A percentile compares a stretch with the other conserved stretches of the same genome.
These are phyloP conservation scores for Drosophila ficusphila DNA, from an alignment of 1,140 invertebrate genomes.

Conservation along the genomic window DNA sequence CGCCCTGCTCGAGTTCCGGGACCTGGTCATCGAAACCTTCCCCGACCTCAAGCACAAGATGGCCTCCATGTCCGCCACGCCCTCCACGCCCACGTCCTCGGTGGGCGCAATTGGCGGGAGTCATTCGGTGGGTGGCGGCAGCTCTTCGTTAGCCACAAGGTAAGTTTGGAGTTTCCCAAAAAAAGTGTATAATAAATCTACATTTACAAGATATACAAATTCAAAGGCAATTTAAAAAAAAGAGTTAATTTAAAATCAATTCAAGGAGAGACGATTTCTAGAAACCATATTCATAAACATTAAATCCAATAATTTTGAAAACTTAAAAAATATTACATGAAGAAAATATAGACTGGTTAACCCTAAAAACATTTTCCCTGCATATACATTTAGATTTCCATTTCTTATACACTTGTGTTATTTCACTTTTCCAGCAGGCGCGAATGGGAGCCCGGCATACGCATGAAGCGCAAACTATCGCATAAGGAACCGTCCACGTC, in stretches of 20 bases:
- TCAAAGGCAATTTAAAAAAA: too few species aligned
- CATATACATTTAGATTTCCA: too few species aligned
- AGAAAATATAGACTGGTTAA: too few species aligned
- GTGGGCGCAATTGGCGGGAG: constrained; percentile 83
- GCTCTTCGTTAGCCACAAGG: constrained; percentile 77
- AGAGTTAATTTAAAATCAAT: too few species aligned
- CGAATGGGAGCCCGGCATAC: constrained; percentile 92
- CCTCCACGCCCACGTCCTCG: constrained; percentile 67
- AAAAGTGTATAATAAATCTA: too few species aligned
- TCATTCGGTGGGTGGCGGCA: constrained; percentile 65
- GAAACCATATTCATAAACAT: too few species aligned
- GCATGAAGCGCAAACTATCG: constrained; percentile 89
- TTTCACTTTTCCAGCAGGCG: constrained; percentile 66
- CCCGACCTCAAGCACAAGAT: constrained; percentile 94
- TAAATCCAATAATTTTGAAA: too few species aligned
- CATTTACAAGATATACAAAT: too few species aligned
- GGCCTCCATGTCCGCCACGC: constrained; percentile 85
- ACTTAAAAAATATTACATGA: too few species aligned
- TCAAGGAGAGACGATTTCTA: too few species aligned
- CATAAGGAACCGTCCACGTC: constrained; percentile 84
- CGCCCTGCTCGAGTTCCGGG: constrained; percentile 93
- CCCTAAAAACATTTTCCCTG: too few species aligned
- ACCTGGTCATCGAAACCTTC: constrained; percentile 95
- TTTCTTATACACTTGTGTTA: too few species aligned
- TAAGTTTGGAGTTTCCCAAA: not conserved